Base-by-base conservation (phyloP, 2,113 vertebrate genomes). In the Sorex fumeus region DNA sequence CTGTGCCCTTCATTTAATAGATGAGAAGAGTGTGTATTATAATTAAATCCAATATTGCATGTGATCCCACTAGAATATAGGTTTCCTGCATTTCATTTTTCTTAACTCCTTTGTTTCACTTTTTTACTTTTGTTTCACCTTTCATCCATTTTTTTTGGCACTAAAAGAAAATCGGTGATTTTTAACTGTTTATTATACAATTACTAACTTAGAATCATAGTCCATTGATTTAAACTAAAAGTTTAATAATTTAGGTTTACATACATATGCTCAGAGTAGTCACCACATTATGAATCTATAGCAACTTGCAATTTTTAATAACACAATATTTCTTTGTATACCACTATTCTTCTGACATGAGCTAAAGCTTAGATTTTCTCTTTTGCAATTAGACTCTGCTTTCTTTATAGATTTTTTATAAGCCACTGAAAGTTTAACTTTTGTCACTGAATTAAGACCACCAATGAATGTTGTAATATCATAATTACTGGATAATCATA, bases 161-260 rank as follows among this genome's bases (percentile, higher is more conserved):
- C 36, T 79, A 88, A 30, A 87, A 76, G 8, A 8, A 0, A 57
- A 30, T 60, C 11, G 16, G 70, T 82, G 47, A 83, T 67, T 82
- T 84, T 83, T 69, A 40, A 81, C 66, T 78, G 32, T 62, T 4
- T 62, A 40, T 34, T 47, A 53, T 69, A 66, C 50, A 76, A 67
- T 85, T 85, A 30, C 4, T 76, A 25, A 53, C 81, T 71, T 77
- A 78, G 8, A 6, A 3, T 78, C 32, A 71, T 64, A 32, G 0
- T 64, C 57, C 23, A 77, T 84, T 93, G 32, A 28, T 45, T 76
- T 81, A 87, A 93, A 21, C 27, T 91, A 87, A 78, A 69, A 83
- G 4, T 80, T 88, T 67, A 83, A 12, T 79, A 43, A 85, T 67
- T 85, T 4, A 90, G 34, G 13, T 45, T 36, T 40, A 50, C 9